Evolutionary conservation across 2,888 invertebrate genomes (phyloP).

Genomic region (Drosophila pseudotakahashii): DNA sequence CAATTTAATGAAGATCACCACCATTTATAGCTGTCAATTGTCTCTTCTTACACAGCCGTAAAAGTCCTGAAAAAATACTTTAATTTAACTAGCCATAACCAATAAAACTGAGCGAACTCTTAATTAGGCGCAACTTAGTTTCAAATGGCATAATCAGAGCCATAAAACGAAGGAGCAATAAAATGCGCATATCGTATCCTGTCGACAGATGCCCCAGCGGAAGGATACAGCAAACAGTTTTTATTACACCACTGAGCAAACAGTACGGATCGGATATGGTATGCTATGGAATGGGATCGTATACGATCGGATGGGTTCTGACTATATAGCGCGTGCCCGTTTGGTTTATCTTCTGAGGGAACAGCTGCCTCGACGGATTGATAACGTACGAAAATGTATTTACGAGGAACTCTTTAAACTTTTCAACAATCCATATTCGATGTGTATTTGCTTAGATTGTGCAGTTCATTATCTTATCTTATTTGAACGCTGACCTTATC

Average conservation of each 20-base stretch:
- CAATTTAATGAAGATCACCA: constrained; percentile 3
- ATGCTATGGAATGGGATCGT: constrained; percentile 34
- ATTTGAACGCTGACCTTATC: constrained; percentile 55
- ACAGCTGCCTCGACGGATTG: constrained; percentile 59
- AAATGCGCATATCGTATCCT: constrained; percentile 34
- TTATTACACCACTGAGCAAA: constrained; percentile 67
- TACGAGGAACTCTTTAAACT: constrained; percentile 37
- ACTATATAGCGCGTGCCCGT: constrained; percentile 63
- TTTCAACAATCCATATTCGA: constrained; percentile 31
- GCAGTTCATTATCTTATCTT: constrained; percentile 53
- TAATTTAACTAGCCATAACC: constrained; percentile 53
- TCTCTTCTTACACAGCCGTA: constrained; percentile 1
- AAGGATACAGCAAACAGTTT: constrained; percentile 61
- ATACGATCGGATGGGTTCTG: constrained; percentile 8
- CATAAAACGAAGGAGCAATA: constrained; percentile 51
- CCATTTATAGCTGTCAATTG: constrained; percentile 9
- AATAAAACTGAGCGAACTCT: constrained; percentile 39
- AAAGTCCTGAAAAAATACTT: constrained; percentile 37
- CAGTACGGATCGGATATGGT: constrained; percentile 33
- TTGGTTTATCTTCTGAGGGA: constrained; percentile 56
- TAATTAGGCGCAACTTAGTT: constrained; percentile 67
- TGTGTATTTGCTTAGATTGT: constrained; percentile 68
- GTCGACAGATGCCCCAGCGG: constrained; percentile 61
- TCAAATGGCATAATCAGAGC: constrained; percentile 57
- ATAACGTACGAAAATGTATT: constrained; percentile 43